Evolutionary conservation across 2,888 invertebrate species (phyloP).

Genomic region (Lepidonotus clava): DNA sequence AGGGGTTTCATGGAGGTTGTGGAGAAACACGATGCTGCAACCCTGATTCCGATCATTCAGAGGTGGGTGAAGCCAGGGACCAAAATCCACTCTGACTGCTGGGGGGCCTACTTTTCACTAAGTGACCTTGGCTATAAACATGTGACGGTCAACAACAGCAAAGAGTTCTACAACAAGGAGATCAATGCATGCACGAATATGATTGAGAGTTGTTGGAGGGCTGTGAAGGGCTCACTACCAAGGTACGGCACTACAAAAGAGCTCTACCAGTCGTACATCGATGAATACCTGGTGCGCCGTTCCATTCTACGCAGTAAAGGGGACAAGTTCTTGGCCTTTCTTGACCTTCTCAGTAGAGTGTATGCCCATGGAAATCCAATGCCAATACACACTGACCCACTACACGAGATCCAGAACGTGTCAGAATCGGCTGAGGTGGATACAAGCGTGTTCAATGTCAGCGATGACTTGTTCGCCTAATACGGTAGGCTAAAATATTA

Average conservation of each 20-base stretch:
- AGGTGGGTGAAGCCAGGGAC: constrained; percentile 64
- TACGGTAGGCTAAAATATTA: no score
- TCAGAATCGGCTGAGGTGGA: no score
- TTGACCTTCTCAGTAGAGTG: background rate
- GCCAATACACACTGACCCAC: no score
- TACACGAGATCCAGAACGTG: no score
- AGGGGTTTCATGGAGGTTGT: constrained; percentile 62
- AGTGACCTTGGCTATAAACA: constrained; percentile 62
- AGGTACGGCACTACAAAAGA: constrained; percentile 40
- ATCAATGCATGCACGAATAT: constrained; percentile 63
- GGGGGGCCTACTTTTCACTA: constrained; percentile 61
- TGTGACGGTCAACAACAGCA: constrained; percentile 64
- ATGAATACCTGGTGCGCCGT: background rate
- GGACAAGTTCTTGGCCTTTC: background rate
- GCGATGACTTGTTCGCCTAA: no score
- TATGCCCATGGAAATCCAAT: no score
- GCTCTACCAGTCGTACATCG: background rate
- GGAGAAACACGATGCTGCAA: constrained; percentile 54
- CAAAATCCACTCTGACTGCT: constrained; percentile 61
- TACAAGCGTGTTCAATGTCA: no score
- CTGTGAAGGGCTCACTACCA: constrained; percentile 32
- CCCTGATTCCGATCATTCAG: constrained; percentile 63
- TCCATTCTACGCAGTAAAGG: background rate
- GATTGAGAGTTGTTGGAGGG: constrained; percentile 58
- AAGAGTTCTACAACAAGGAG: constrained; percentile 65